Evolutionary conservation across 2,113 vertebrate species (phyloP), one percentile per base, ranked within the genome.

Genomic region (Takifugu flavidus): DNA sequence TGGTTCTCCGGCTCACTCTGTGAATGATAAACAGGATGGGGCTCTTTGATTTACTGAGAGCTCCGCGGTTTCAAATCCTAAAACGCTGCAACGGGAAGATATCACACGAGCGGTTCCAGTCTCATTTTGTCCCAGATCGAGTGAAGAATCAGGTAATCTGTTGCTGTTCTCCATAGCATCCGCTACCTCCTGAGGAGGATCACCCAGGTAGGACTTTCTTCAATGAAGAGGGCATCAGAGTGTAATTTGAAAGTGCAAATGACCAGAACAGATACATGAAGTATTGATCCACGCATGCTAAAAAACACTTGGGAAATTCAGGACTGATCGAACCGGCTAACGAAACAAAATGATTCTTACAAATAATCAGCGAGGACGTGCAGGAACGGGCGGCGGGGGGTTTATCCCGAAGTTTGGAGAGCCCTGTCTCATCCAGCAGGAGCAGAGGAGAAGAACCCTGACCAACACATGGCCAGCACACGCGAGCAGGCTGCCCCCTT

Each of bases 401-500:
- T 39, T 39, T 8, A 10, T 39, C 34, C 34, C 4, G 8, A 34
- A 7, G 31, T 34, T 34, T 1, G 31, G 6, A 34, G 31, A 34
- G 31, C 31, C 31, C 31, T 7, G 6, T 46, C 62, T 64, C 53
- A 75, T 85, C 66, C 56, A 39, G 49, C n/a, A 34, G 59, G 53
- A 68, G 61, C 56, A 52, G 65, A 75, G 42, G 51, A 49, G 72
- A 83, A 85, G 83, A 5, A 1, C 8, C 34, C 11, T 79, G 82
- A 86, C 72, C 84, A 85, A 82, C 82, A 83, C 74, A 65, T 75
- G 78, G 83, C 80, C 79, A 59, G 69, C 49, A 43, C 68, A 74
- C 67, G 77, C 72, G 50, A 7, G 65, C 61, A 53, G 49, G 70
- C 76, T 46, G 53, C 77, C 77, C 74, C 63, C 52, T 62, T 72